Conservation (phyloP, 2,888 invertebrate species). For the Heliconius charithonia region DNA sequence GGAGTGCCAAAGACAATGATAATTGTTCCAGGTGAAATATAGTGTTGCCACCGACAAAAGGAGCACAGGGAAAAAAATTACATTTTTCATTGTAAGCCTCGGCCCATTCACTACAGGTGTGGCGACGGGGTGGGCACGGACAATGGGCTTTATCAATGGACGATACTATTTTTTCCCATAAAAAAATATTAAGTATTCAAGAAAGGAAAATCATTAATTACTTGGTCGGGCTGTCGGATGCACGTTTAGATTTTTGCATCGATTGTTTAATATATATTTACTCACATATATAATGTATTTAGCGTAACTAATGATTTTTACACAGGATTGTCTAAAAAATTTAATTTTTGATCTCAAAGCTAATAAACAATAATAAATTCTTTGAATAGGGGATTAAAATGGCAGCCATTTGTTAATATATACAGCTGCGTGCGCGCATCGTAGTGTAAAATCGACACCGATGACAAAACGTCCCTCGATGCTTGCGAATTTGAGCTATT, state of each 20-base stretch:
- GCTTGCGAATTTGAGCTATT: slow-evolving; percentile 47
- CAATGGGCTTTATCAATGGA: slow-evolving; percentile 80
- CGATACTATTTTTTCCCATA: slow-evolving; percentile 56
- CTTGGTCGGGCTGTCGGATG: slow-evolving; percentile 31
- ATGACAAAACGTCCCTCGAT: slow-evolving; percentile 74
- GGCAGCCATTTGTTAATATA: slow-evolving; percentile 69
- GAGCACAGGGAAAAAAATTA: slow-evolving; percentile 69
- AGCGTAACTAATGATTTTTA: neutral
- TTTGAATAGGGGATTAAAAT: slow-evolving; percentile 61
- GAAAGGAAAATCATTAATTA: slow-evolving; percentile 45
- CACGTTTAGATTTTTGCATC: slow-evolving; percentile 34
- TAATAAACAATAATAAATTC: slow-evolving; percentile 44
- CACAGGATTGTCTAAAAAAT: slow-evolving; percentile 23
- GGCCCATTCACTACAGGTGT: slow-evolving; percentile 81
- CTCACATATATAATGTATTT: neutral
- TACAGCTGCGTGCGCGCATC: slow-evolving; percentile 73
- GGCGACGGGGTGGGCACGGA: slow-evolving; percentile 68
- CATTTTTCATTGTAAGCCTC: slow-evolving; percentile 77
- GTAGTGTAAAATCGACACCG: slow-evolving; percentile 67
- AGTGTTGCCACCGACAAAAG: slow-evolving; percentile 82
- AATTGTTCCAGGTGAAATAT: slow-evolving; percentile 83
- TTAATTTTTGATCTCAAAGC: slow-evolving; percentile 39
- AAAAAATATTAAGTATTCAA: slow-evolving; percentile 42
- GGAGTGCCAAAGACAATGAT: slow-evolving; percentile 83
- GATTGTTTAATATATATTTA: neutral